Evolutionary conservation across 2,113 vertebrate genomes (phyloP).

Genomic region (Callospermophilus lateralis): DNA sequence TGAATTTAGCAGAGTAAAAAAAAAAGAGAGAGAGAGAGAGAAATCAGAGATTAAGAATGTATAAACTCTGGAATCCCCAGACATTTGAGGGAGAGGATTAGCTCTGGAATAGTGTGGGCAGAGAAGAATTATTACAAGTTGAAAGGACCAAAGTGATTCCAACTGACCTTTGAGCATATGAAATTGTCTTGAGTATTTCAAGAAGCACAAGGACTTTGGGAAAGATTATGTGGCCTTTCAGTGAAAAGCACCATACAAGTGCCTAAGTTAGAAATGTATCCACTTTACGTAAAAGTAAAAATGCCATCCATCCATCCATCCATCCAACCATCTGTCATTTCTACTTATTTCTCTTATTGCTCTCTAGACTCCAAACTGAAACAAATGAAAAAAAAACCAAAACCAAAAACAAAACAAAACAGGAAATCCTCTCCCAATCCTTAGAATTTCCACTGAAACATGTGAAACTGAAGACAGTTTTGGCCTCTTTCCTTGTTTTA

Average conservation of each 20-base stretch:
- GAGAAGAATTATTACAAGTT: neutral
- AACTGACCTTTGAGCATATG: neutral
- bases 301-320: neutral
- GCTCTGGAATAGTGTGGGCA: neutral
- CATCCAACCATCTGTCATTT: neutral
- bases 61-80: neutral
- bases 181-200: neutral
- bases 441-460: neutral
- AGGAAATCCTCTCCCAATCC: neutral
- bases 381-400: neutral
- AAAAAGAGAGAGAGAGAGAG: neutral
- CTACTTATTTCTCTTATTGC: neutral
- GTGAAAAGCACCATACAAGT: neutral
- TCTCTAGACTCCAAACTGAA: neutral
- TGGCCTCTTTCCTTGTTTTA: neutral
- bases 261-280: neutral
- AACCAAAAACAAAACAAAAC: no score
- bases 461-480: neutral
- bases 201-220: neutral
- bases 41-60: neutral
- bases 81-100: neutral
- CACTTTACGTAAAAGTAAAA: neutral
- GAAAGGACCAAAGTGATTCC: neutral
- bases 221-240: neutral
- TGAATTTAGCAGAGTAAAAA: constrained; percentile 9